These are phyloP conservation scores for Neoseiulus cucumeris DNA, from an alignment of 1,140 invertebrate genomes.

Conservation along the genomic window DNA sequence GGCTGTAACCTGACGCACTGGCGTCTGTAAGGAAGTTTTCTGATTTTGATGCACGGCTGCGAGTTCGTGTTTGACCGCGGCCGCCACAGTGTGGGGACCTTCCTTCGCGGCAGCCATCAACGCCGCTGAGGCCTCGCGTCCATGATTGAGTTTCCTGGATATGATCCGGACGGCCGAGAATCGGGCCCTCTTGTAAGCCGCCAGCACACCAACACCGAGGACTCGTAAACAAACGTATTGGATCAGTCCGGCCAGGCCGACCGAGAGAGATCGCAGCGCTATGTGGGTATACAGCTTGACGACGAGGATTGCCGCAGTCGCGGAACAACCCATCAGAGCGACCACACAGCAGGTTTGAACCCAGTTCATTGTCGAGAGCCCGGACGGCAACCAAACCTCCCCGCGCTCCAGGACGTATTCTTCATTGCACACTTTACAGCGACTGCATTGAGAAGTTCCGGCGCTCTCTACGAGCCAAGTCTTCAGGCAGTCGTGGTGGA, in stretches of 20 bases:
- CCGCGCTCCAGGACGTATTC: constrained; percentile 49
- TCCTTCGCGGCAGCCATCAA: constrained; percentile 6
- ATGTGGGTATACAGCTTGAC: constrained; percentile 56
- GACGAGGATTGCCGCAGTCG: constrained; percentile 53
- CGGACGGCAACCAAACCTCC: constrained; percentile 30
- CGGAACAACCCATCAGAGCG: constrained; percentile 45
- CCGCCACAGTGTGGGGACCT: not conserved
- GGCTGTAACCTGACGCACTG: not conserved
- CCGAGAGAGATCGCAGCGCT: constrained; percentile 50
- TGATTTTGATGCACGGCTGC: constrained; percentile 6
- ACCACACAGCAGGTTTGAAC: constrained; percentile 44
- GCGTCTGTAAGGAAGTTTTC: not conserved
- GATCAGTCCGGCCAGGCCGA: constrained; percentile 53
- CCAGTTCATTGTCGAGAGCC: constrained; percentile 54
- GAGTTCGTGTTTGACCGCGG: constrained; percentile 4
- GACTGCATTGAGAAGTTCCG: constrained; percentile 40
- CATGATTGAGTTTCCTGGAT: constrained; percentile 19
- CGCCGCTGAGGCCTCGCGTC: not conserved
- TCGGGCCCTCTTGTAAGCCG: constrained; percentile 65
- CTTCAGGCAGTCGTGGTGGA: constrained; percentile 77
- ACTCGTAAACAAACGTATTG: constrained; percentile 65
- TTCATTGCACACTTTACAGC: constrained; percentile 57
- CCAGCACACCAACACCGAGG: constrained; percentile 59
- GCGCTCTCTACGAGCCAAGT: constrained; percentile 61
- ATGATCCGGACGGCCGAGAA: constrained; percentile 66